Evolutionary conservation across 2,888 invertebrate genomes (phyloP).

Genomic region (Polydrusus pterygomalis): DNA sequence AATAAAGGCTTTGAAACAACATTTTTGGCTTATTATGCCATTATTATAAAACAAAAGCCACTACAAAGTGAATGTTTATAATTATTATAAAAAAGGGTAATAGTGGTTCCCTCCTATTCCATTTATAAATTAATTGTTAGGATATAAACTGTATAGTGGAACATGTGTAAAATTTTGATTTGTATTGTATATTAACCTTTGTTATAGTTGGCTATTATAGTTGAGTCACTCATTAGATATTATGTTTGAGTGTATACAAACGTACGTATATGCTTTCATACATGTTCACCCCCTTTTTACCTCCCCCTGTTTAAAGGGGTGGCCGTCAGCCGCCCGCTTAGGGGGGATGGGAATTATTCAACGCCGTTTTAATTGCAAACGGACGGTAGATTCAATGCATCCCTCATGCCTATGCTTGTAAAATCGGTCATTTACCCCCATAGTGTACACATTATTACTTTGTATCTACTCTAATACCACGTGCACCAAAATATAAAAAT

Average conservation of each 20-base stretch:
- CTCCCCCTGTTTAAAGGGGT: constrained; percentile 44
- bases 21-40: neutral
- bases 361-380: constrained; percentile 49
- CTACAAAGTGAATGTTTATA: neutral
- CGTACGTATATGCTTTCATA: constrained; percentile 31
- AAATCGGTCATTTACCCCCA: constrained; percentile 35
- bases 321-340: constrained; percentile 18
- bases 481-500: no score
- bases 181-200: constrained; percentile 44
- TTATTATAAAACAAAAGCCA: constrained; percentile 15
- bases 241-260: constrained; percentile 46
- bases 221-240: constrained; percentile 48
- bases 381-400: constrained; percentile 42
- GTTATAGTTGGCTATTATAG: constrained; percentile 37
- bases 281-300: constrained; percentile 44
- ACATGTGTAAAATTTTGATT: constrained; percentile 50
- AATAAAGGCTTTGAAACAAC: neutral
- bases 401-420: constrained; percentile 42
- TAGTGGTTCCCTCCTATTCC: neutral
- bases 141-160: constrained; percentile 21
- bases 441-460: constrained; percentile 29
- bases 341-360: constrained; percentile 40
- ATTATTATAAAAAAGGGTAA: constrained; percentile 4
- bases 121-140: constrained; percentile 31
- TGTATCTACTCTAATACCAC: neutral